A percentile compares a stretch with the other conserved stretches of the same genome.
Conservation (phyloP, 2,797 vertebrate species). For the Poliocrania exsul region DNA sequence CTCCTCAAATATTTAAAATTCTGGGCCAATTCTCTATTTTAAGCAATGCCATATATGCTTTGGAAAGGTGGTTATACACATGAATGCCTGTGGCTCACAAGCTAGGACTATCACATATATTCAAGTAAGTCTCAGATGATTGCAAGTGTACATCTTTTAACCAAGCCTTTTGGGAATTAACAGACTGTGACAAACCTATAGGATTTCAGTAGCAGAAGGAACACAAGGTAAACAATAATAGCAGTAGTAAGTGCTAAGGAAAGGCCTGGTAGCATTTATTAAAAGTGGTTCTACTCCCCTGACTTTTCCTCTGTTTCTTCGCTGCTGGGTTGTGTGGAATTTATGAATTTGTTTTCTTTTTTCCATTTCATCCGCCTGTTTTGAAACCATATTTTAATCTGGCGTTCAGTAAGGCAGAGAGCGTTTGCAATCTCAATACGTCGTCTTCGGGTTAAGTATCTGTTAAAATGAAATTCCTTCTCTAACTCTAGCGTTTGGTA, state of each 20-base stretch:
- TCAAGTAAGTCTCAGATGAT: constrained; percentile 62
- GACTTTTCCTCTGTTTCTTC: constrained; percentile 82
- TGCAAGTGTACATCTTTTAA: constrained; percentile 63
- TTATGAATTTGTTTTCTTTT: constrained; percentile 86
- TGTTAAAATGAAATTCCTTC: constrained; percentile 86
- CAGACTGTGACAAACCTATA: constrained; percentile 49
- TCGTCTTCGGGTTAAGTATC: constrained; percentile 84
- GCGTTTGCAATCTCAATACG: constrained; percentile 86
- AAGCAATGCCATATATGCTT: not conserved
- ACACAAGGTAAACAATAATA: constrained; percentile 58
- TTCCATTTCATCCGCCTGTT: constrained; percentile 88
- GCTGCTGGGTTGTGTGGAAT: constrained; percentile 80
- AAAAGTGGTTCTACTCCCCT: constrained; percentile 76
- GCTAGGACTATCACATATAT: constrained; percentile 12
- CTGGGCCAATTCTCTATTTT: not conserved
- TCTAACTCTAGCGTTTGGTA: constrained; percentile 86
- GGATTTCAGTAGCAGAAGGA: constrained; percentile 47
- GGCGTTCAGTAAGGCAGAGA: constrained; percentile 84
- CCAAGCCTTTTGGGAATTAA: constrained; percentile 65
- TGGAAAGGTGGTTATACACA: not conserved
- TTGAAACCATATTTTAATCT: constrained; percentile 89
- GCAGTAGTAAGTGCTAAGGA: constrained; percentile 44
- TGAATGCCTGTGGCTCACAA: not conserved
- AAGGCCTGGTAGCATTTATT: constrained; percentile 67
- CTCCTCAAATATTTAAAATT: not conserved